Conservation (phyloP, 2,797 vertebrate genomes). For the Amphiprion clarkii region DNA sequence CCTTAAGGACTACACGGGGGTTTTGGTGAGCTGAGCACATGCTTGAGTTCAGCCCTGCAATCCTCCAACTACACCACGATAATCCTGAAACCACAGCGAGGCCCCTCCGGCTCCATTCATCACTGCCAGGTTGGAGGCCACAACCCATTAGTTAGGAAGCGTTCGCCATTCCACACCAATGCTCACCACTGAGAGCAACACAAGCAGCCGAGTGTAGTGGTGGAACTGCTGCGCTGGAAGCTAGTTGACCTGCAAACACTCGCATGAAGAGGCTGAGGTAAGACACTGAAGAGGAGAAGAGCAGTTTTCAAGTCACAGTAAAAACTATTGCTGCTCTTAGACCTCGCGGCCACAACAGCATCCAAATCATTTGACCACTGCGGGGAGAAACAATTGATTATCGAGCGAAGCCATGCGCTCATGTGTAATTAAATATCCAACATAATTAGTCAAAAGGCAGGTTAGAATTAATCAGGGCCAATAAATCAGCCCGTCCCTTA, state of each 20-base stretch:
- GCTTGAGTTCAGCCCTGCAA: conserved; percentile 44
- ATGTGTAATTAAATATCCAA: conserved; percentile 70
- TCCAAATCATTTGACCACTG: conserved; percentile 20
- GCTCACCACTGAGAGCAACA: conserved; percentile 42
- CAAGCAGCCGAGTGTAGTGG: conserved; percentile 7
- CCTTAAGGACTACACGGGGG: background rate
- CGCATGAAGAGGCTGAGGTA: conserved; percentile 17
- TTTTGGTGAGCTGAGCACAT: conserved; percentile 37
- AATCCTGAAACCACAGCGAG: conserved; percentile 65
- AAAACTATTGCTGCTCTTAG: background rate
- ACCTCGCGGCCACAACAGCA: background rate
- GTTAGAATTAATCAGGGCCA: conserved; percentile 56
- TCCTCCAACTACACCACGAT: conserved; percentile 53
- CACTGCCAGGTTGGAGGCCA: conserved; percentile 69
- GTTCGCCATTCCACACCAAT: conserved; percentile 48
- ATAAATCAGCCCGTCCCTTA: conserved; percentile 59
- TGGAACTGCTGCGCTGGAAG: conserved; percentile 16
- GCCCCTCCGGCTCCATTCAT: conserved; percentile 68
- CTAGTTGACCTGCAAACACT: conserved; percentile 14
- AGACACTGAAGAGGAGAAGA: background rate
- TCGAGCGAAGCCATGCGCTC: conserved; percentile 31
- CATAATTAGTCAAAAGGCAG: conserved; percentile 60
- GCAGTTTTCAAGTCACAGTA: background rate
- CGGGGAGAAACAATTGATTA: conserved; percentile 51
- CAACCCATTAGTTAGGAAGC: conserved; percentile 69